Conservation (phyloP, 1,140 invertebrate genomes). For the Brachionus rotundiformis region DNA sequence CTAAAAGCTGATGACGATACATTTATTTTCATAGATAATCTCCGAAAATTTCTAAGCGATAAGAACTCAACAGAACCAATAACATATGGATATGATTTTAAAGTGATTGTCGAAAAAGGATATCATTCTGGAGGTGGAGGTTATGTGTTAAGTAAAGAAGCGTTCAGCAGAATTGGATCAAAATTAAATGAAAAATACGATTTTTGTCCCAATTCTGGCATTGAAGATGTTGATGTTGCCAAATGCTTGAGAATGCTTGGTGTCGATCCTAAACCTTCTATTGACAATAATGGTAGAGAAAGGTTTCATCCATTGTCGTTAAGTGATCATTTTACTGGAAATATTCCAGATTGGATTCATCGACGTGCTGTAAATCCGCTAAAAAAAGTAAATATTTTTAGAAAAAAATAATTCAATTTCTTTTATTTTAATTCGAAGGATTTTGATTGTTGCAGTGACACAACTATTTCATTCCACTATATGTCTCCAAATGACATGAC, state of each 20-base stretch:
- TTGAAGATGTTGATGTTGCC: constrained; percentile 91
- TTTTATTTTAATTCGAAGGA: constrained; percentile 70
- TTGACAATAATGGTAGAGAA: constrained; percentile 79
- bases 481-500: constrained; percentile 63
- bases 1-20: constrained; percentile 57
- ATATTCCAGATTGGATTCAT: constrained; percentile 34
- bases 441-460: constrained; percentile 89
- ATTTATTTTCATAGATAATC: constrained; percentile 56
- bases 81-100: constrained; percentile 64
- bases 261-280: constrained; percentile 80
- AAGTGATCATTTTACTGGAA: constrained; percentile 21
- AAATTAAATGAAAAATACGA: constrained; percentile 28
- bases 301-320: constrained; percentile 73
- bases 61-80: constrained; percentile 55
- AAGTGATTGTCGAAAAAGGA: constrained; percentile 54
- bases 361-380: constrained; percentile 22
- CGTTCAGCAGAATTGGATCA: constrained; percentile 67
- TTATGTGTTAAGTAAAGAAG: constrained; percentile 77
- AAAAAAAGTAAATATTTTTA: constrained; percentile 8
- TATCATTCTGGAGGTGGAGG: constrained; percentile 66
- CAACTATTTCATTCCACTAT: constrained; percentile 94
- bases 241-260: constrained; percentile 83
- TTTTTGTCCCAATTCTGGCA: constrained; percentile 55
- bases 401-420: too few relatives aligned
- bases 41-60: constrained; percentile 53